These are phyloP conservation scores for Muntiacus reevesi DNA, from an alignment of 2,113 vertebrate genomes.

Conservation along the genomic window DNA sequence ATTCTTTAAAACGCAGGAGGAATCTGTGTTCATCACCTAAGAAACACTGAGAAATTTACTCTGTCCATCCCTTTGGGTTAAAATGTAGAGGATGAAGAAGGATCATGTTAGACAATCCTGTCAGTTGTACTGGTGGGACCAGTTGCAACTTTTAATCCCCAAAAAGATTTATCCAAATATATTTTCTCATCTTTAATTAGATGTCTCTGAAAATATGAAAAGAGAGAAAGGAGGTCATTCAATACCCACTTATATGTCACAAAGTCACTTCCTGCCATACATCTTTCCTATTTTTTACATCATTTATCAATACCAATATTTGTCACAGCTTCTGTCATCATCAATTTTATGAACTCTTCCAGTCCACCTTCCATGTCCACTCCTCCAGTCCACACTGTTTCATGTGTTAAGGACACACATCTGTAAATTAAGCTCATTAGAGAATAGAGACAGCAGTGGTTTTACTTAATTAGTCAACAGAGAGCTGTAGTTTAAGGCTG, in stretches of 20 bases:
- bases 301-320: neutral
- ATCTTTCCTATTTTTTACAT: neutral
- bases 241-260: neutral
- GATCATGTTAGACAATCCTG: neutral
- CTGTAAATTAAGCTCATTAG: constrained; percentile 45
- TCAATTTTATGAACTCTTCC: neutral
- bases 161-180: neutral
- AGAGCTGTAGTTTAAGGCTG: constrained; percentile 33
- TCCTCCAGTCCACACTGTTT: neutral
- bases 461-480: constrained; percentile 47
- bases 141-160: neutral
- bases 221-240: neutral
- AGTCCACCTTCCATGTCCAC: neutral
- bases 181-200: neutral
- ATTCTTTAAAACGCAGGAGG: neutral
- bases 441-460: constrained; percentile 21
- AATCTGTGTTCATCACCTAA: neutral
- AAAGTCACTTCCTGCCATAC: neutral
- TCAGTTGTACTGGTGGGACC: neutral
- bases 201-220: neutral
- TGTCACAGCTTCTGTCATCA: neutral
- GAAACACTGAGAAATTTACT: neutral
- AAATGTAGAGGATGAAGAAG: neutral
- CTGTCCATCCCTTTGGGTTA: neutral
- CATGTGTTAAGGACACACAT: neutral